Conservation (phyloP, 2,797 vertebrate species). For the Eutrigla gurnardus region DNA sequence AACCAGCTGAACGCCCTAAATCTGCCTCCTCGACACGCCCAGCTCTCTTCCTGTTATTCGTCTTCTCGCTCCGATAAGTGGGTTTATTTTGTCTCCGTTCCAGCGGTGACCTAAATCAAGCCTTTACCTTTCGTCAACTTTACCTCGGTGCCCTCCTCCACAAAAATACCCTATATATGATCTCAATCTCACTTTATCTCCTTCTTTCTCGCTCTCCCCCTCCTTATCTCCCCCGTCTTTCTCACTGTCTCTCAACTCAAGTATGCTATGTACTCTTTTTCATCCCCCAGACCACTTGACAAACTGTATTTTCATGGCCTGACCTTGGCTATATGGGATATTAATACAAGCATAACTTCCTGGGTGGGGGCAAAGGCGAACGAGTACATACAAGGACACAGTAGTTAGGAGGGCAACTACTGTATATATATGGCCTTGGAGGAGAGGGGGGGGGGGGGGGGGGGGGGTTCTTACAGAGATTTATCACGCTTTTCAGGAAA, state of each 20-base stretch:
- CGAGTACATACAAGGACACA: constrained; percentile 35
- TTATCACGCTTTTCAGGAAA: constrained; percentile 1
- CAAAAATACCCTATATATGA: constrained; percentile 18
- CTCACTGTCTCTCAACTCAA: constrained; percentile 9
- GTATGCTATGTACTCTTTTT: constrained; percentile 17
- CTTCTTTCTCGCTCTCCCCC: constrained; percentile 13
- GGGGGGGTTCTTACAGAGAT: neutral
- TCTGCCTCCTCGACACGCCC: constrained; percentile 25
- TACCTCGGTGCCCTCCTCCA: neutral
- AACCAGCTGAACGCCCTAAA: constrained; percentile 23
- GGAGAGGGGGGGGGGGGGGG: neutral
- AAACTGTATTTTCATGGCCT: constrained; percentile 35
- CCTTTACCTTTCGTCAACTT: constrained; percentile 51
- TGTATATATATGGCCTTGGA: neutral
- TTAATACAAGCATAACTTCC: constrained; percentile 38
- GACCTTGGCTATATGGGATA: constrained; percentile 46
- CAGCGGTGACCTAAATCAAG: constrained; percentile 44
- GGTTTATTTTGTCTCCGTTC: constrained; percentile 62
- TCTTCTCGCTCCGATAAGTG: constrained; percentile 47
- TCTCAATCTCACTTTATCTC: constrained; percentile 30
- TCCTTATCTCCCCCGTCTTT: constrained; percentile 18
- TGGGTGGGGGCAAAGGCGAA: constrained; percentile 10
- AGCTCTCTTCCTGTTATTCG: constrained; percentile 54
- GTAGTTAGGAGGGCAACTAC: neutral
- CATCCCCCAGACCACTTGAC: constrained; percentile 18